Conservation (phyloP, 2,888 invertebrate genomes). For the Abscondita cerata region DNA sequence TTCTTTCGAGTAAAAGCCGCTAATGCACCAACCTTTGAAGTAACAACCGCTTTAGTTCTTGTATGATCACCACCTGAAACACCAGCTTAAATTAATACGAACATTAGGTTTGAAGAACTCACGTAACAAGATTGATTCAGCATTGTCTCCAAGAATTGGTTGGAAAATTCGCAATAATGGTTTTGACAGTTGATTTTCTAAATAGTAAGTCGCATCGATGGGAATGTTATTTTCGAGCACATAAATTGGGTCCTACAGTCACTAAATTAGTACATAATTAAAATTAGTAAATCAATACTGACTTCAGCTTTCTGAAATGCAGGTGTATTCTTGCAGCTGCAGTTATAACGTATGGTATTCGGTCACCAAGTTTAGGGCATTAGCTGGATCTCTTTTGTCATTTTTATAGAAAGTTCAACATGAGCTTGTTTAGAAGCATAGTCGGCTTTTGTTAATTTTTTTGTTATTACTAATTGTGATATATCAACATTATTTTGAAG, state of each 20-base stretch:
- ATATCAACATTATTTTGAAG: conserved; percentile 97
- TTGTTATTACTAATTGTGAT: conserved; percentile 95
- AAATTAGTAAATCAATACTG: conserved; percentile 3
- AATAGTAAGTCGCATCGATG: conserved; percentile 95
- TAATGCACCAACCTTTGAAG: conserved; percentile 93
- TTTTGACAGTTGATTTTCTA: conserved; percentile 97
- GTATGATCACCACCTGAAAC: conserved; percentile 91
- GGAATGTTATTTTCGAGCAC: conserved; percentile 97
- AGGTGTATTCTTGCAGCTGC: conserved; percentile 92
- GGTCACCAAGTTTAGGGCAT: conserved; percentile 98
- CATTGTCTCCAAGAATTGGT: conserved; percentile 96
- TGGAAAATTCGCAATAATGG: conserved; percentile 96
- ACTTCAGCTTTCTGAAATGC: conserved; percentile 97
- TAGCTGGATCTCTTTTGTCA: conserved; percentile 96
- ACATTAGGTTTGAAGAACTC: conserved; percentile 48
- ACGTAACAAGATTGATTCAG: conserved; percentile 90
- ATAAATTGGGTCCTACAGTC: conserved; percentile 84
- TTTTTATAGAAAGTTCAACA: conserved; percentile 95
- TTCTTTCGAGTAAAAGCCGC: conserved; percentile 93
- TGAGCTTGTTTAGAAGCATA: conserved; percentile 98
- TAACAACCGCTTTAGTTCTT: conserved; percentile 88
- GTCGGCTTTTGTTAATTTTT: conserved; percentile 94
- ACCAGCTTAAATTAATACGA: neutral
- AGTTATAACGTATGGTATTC: conserved; percentile 96
- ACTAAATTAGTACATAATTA: neutral